Base-by-base conservation (phyloP, 2,888 invertebrate genomes). In the Drepana falcataria region DNA sequence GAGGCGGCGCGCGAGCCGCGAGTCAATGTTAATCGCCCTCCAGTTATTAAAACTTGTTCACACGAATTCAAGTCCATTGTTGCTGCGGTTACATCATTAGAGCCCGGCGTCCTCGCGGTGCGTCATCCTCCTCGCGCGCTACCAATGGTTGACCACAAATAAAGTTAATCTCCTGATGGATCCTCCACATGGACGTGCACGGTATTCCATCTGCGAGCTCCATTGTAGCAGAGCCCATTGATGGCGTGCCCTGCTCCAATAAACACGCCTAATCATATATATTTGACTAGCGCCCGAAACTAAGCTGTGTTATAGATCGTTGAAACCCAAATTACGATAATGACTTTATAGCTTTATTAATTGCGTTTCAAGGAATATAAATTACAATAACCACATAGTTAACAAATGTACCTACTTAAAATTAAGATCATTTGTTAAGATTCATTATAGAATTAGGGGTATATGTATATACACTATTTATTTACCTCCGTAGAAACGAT, bases 31-130 rank as follows among this genome's bases (percentile, higher is more conserved):
- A 77, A 69, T 73, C 73, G 78, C 72, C 68, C 73, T 53, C 58
- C 57, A 61, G 63, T 71, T 70, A 64, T 68, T 65, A 69, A 70
- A 68, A 68, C 58, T 52, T 67, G 61, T 77, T 75, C 71, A 70
- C 70, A 74, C 74, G 62, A 75, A 77, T 71, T 66, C 63, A 64
- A 66, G 63, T 67, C 71, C 77, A 79, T 81, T 79, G 75, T 80
- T 75, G 70, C 70, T 72, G 70, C 67, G 73, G 72, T 86, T 83
- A 86, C 86, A 84, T 87, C 81, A 86, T 73, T 72, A 68, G 47
- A 54, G 55, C 60, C 63, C 55, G 51, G 48, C 71, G 84, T 75
- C 88, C 88, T 87, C 87, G 85, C 65, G 66, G 59, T 72, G 69
- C 73, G 76, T 77, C 71, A 21, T 21, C 21, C 21, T 21, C 21